Evolutionary conservation across 1,140 invertebrate genomes (phyloP).

Genomic region (Halesus radiatus): DNA sequence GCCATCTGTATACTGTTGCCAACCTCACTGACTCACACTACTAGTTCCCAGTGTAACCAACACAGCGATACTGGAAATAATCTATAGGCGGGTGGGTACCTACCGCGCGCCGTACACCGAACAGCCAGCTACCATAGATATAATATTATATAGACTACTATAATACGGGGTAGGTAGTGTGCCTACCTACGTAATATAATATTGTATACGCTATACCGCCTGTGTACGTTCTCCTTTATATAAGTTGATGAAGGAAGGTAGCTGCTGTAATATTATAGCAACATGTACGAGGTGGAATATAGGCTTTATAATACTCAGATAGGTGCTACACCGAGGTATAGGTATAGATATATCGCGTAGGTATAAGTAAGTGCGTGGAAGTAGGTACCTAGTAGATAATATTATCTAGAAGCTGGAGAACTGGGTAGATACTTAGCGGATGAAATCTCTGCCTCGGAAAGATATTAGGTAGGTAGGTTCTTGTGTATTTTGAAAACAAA

Average conservation of each 20-base stretch:
- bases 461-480: not conserved
- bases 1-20: conserved; percentile 36
- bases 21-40: conserved; percentile 27
- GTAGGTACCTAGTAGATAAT: no score
- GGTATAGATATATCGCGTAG: no score
- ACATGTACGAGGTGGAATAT: not conserved
- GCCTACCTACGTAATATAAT: conserved; percentile 3
- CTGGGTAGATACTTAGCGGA: no score
- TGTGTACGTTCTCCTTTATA: conserved; percentile 28
- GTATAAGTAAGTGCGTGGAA: conserved; percentile 4
- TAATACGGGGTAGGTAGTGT: conserved; percentile 10
- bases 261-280: not conserved
- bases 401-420: no score
- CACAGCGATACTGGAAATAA: conserved; percentile 20
- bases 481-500: conserved; percentile 25
- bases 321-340: no score
- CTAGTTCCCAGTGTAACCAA: conserved; percentile 30
- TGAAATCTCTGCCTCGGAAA: no score
- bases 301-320: not conserved
- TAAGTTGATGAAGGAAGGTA: conserved; percentile 35
- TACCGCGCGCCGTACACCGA: not conserved
- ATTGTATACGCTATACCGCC: not conserved
- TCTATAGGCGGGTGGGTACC: not conserved
- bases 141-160: not conserved
- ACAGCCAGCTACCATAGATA: no score